Percentiles rank a stretch among this genome's conserved stretches.
Conservation (phyloP, 2,888 invertebrate species). For the Sphaeridia pumilis region DNA sequence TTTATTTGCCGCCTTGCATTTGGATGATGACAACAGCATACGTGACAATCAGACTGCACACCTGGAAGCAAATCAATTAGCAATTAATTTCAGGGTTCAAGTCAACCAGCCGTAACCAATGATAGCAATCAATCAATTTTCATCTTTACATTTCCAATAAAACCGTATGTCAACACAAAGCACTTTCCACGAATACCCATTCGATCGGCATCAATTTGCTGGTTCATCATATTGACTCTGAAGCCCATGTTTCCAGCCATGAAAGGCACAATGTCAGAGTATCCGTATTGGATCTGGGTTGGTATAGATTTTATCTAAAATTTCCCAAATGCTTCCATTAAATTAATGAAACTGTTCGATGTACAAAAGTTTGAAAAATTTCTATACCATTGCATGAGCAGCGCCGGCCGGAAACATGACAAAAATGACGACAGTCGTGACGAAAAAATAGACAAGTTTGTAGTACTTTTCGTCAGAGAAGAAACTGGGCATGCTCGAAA, state of each 20-base stretch:
- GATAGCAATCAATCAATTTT: neutral
- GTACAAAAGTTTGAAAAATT: neutral
- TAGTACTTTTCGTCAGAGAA: neutral
- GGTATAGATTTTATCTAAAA: neutral
- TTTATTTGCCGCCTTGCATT: no score
- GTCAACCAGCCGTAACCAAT: neutral
- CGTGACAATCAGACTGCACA: neutral
- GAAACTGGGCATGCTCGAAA: neutral
- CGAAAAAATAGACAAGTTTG: neutral
- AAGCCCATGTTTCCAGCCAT: neutral
- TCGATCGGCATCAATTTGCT: neutral
- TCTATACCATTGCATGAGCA: neutral
- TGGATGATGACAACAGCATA: neutral
- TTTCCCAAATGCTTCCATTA: neutral
- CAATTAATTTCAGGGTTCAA: no score
- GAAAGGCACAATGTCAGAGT: neutral
- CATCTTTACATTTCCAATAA: neutral
- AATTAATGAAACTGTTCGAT: no score
- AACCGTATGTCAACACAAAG: neutral
- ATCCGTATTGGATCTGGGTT: neutral
- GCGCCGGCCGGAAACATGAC: neutral
- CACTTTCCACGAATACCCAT: neutral
- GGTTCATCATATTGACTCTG: constrained; percentile 1
- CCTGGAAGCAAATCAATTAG: neutral
- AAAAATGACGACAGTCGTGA: neutral